Base-by-base conservation (phyloP, 2,888 invertebrate genomes). In the Oxyteleia sp. region DNA sequence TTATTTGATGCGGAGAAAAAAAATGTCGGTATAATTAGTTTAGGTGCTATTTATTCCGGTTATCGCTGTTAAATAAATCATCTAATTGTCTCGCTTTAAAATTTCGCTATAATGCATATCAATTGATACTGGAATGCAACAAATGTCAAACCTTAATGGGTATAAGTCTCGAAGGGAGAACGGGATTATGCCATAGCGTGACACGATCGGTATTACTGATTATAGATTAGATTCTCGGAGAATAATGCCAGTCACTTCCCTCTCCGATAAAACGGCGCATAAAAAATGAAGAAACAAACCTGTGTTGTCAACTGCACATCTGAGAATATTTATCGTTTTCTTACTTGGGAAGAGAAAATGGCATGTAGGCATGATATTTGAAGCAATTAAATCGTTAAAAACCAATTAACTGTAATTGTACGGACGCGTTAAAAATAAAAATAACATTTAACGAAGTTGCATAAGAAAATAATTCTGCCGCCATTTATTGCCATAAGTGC, bases 171-270 rank as follows among this genome's bases (percentile, higher is more conserved):
- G 53, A 74, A 69, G 64, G 69, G 74, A 74, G 82, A 81, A 71
- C 78, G 78, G 82, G 81, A 85, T 86, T 86, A 84, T 87, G 86
- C 76, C 74, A 75, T 87, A 63, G 87, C 87, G 86, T 88, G 87
- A 88, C 88, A 85, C 87, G 87, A 81, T 86, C 87, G 85, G 86
- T 82, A 86, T 86, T 87, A 84, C 88, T 88, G 89, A 89, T 89
- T 87, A 86, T 72, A 88, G 88, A 89, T 89, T 89, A 88, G 88
- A 84, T 81, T 83, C 82, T 63, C 75, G 41, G 85, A 85, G 88
- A 89, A 88, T 88, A 87, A 88, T 84, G 87, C 88, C 88, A 88
- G 87, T 88, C 89, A 89, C 87, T 86, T 85, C 79, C 85, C 84
- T 84, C 47, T 76, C 76, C 72, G 83, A 85, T 69, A 81, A 82